phyloP scores from a whole-genome alignment of 1,140 invertebrate genomes.

The Cotesia vestalis region DNA sequence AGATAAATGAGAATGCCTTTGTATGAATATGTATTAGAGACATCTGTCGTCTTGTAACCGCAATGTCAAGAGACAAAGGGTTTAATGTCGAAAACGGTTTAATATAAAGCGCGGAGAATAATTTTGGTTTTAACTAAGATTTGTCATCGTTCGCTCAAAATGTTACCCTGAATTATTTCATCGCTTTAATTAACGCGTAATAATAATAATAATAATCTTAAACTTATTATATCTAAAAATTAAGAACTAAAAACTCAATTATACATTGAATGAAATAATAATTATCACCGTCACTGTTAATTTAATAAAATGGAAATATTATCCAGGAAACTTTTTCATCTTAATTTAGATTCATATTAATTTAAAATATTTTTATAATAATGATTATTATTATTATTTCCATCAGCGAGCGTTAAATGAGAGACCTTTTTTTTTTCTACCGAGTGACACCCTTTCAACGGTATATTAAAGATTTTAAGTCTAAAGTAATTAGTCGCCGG shows the following conservation, averaged over 20 bases:
- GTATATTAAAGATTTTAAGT: constrained; percentile 54
- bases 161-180: not conserved
- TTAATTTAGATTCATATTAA: too few species aligned
- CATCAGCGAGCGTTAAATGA: constrained; percentile 13
- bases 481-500: constrained; percentile 50
- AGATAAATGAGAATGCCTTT: constrained; percentile 6
- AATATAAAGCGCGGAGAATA: constrained; percentile 42
- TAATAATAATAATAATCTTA: too few species aligned
- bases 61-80: constrained; percentile 46
- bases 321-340: too few species aligned
- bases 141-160: not conserved
- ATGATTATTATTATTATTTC: not conserved
- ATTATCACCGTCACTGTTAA: too few species aligned
- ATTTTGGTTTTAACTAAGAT: constrained; percentile 12
- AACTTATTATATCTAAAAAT: too few species aligned
- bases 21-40: constrained; percentile 56
- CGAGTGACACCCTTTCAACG: constrained; percentile 38
- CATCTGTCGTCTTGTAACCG: constrained; percentile 50
- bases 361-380: too few species aligned
- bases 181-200: too few species aligned
- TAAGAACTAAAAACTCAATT: too few species aligned
- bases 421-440: constrained; percentile 4
- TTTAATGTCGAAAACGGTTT: constrained; percentile 45
- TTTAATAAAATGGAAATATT: too few species aligned
- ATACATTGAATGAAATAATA: too few species aligned